Base-by-base conservation (phyloP, 2,797 vertebrate species). In the Melanogrammus aeglefinus region DNA sequence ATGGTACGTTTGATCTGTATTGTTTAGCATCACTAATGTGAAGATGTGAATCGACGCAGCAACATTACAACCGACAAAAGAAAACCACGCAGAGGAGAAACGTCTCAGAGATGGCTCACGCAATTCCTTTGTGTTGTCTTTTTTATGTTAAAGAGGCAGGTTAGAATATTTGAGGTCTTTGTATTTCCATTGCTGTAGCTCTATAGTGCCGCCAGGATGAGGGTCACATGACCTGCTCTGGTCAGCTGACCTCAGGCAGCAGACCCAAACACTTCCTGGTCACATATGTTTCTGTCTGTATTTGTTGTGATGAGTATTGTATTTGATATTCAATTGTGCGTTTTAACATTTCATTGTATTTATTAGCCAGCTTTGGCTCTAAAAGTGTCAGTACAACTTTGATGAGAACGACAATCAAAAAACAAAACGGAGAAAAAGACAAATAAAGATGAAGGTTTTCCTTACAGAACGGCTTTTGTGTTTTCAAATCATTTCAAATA, bases 21-120 rank as follows among this genome's bases (percentile, higher is more conserved):
- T 95, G 96, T 96, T 83, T 95, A 95, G 94, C 96, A 95, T 96
- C 96, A 97, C 95, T 97, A 99, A 99, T 98, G 97, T 99, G 97
- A 99, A 98, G 94, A 95, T 96, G 95, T 96, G 92, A 90, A 94
- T 88, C 86, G 95, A 90, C 95, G 93, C 90, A 93, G 95, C 86
- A 87, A 90, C 24, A 94, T 95, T 93, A 92, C 95, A 94, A 96
- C 91, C 94, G 96, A 96, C 95, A 96, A 94, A 95, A 95, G 93
- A 96, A 95, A 94, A 93, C 94, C 92, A 94, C 95, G 94, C 66
- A 86, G 95, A 96, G 94, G 92, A 88, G 92, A 95, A 96, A 24
- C 4, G 83, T 91, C 94, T 95, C 92, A 91, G 93, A 94, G 93
- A 95, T 92, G 92, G 93, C 94, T 94, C 93, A 93, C 96, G 93